Conservation (phyloP, 1,140 invertebrate species). For the Drosophila watanabei region DNA sequence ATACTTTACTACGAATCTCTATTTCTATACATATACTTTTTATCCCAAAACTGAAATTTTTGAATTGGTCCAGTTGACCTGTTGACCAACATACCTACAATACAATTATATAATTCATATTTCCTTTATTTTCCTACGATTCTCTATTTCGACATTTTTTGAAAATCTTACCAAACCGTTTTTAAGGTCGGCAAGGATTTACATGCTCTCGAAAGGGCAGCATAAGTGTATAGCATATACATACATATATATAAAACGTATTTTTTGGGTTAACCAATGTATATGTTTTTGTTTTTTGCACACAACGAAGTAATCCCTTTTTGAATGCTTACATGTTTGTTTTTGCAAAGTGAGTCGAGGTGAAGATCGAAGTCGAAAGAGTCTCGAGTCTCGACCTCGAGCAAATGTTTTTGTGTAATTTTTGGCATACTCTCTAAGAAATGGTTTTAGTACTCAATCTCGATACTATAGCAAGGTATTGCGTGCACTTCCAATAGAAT, state of each 20-base stretch:
- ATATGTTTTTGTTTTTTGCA: conserved; percentile 68
- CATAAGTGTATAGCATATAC: conserved; percentile 47
- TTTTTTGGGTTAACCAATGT: conserved; percentile 25
- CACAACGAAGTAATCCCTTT: conserved; percentile 60
- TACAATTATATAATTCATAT: conserved; percentile 59
- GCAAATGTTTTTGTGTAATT: conserved; percentile 66
- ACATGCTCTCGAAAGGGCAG: conserved; percentile 38
- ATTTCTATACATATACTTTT: conserved; percentile 40
- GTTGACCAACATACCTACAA: conserved; percentile 45
- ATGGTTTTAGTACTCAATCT: conserved; percentile 44
- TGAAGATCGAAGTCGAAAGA: conserved; percentile 18
- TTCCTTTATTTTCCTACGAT: conserved; percentile 76
- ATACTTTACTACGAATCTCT: conserved; percentile 29
- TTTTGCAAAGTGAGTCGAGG: conserved; percentile 62
- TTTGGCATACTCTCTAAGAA: conserved; percentile 66
- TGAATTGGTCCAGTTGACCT: conserved; percentile 43
- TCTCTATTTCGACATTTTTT: conserved; percentile 71
- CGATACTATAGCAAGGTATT: conserved; percentile 70
- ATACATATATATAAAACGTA: conserved; percentile 23
- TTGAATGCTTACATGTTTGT: conserved; percentile 83
- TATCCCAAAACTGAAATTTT: conserved; percentile 40
- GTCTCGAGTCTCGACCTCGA: conserved; percentile 26
- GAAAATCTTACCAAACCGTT: conserved; percentile 47
- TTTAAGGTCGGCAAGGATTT: conserved; percentile 72
- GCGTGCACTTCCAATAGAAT: conserved; percentile 64